A percentile compares a stretch with the other conserved stretches of the same genome.
Conservation (phyloP, 2,113 vertebrate species). For the Accipiter virgatus region DNA sequence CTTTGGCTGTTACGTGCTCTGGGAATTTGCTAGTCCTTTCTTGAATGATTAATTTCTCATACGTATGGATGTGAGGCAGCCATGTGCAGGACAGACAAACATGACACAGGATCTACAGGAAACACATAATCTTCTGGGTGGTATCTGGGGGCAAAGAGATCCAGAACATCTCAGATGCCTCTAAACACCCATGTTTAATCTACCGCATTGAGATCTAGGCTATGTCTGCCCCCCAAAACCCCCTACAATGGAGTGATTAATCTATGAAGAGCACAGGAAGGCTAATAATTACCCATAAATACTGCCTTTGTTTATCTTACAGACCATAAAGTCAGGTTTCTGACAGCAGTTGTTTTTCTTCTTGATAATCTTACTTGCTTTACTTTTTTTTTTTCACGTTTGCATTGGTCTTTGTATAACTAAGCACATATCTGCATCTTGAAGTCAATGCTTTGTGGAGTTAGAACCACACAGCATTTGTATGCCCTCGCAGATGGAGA, state of each 20-base stretch:
- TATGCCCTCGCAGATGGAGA: neutral
- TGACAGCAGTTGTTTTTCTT: neutral
- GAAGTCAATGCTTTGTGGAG: neutral
- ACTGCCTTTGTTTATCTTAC: neutral
- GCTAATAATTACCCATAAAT: neutral
- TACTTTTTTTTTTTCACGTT: neutral
- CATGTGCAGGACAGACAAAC: neutral
- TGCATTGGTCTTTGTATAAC: neutral
- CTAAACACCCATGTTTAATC: neutral
- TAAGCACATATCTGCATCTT: neutral
- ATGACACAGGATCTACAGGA: neutral
- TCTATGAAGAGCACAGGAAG: neutral
- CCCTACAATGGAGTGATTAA: neutral
- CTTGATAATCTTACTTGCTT: neutral
- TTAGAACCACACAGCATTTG: neutral
- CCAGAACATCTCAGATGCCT: neutral
- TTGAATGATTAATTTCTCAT: neutral
- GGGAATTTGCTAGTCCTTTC: neutral
- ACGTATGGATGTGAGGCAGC: neutral
- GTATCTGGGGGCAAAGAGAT: neutral
- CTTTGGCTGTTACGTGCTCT: neutral
- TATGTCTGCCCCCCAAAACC: neutral
- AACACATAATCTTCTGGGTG: neutral
- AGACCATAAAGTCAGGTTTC: neutral
- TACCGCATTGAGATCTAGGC: neutral